Base-by-base conservation (phyloP, 1,140 invertebrate genomes). In the Reticulitermes speratus region DNA sequence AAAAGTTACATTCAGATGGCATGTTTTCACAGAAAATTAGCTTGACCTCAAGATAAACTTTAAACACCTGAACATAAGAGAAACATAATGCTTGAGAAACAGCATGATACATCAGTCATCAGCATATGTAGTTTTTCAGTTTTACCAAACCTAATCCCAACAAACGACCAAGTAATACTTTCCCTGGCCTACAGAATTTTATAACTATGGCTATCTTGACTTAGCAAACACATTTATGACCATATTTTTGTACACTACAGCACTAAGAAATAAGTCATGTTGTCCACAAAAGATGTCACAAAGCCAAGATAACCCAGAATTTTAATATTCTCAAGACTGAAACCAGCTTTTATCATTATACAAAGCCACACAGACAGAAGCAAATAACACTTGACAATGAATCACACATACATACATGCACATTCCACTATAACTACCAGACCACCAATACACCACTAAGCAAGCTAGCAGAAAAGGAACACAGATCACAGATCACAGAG, bases 281-380 rank as follows among this genome's bases (percentile, higher is more conserved):
- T 55, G 14, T 21, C 52, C n/a, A 75, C 14, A 75, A 25, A 75
- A 75, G n/a, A 11, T 75, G 65, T 75, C 65, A 75, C 7, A 14
- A 30, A 75, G 65, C 14, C 25, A 75, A 75, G 65, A 75, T 30
- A 30, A 30, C 25, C n/a, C n/a, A 75, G 25, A 8, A 30, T 75
- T 75, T 75, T 75, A 75, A 75, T 11, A 75, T 75, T 75, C n/a
- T 75, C 25, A 30, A 30, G 65, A 11, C n/a, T 75, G 65, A 25
- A 75, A 75, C 12, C n/a, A 30, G 65, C 65, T 75, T 75, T 75
- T 14, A 25, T 75, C 14, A 30, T 14, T 30, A 3, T 25, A 75
- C n/a, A 75, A n/a, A 75, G 65, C 65, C 65, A 75, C 65, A 75
- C n/a, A 75, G 65, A 75, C 65, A 75, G 21, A 65, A 65, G 25